Evolutionary conservation across 2,113 vertebrate genomes (phyloP), one percentile per base, ranked within the genome.

Genomic region (Lagopus leucura): DNA sequence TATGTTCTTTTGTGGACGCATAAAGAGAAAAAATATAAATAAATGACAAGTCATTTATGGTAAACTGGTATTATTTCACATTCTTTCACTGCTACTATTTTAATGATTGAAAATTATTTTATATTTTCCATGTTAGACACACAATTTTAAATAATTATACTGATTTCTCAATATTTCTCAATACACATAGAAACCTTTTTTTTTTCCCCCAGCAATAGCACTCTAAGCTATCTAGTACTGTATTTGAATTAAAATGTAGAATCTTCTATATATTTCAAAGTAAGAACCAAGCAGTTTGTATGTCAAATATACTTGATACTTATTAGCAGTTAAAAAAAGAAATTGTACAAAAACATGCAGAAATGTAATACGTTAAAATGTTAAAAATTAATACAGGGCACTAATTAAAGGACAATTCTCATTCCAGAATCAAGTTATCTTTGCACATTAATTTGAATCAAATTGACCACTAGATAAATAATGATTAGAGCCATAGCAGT

Each of bases 81-180:
- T 27, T 27, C 14, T 90, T 89, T 82, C 30, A n/a, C 32, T 58
- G 58, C 19, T 67, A n/a, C 9, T 12, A 45, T 93, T 92, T 52
- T 34, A 50, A 54, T 78, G 47, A 73, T 10, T 88, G 24, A 86
- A 84, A 95, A 58, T 61, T 1, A 36, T 58, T 77, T 21, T 73
- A 4, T 22, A 13, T 38, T 86, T 85, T 81, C 63, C 25, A 17
- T 34, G 30, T 72, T 30, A 81, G 14, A 48, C 61, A 47, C 92
- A 66, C 91, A 89, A 86, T 8, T 40, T 30, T 71, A 67, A 84
- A 66, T 15, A 92, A 55, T 6, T 5, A 4, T 67, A 90, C 40
- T 73, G 45, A 95, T 92, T 94, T 95, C 70, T 74, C 48, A 90
- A 66, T 30, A 61, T 12, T 94, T 95, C 70, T 74, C 48, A 90